Evolutionary conservation across 2,888 invertebrate species (phyloP), one percentile per base, ranked within the genome.

Genomic region (Drosophila testacea): DNA sequence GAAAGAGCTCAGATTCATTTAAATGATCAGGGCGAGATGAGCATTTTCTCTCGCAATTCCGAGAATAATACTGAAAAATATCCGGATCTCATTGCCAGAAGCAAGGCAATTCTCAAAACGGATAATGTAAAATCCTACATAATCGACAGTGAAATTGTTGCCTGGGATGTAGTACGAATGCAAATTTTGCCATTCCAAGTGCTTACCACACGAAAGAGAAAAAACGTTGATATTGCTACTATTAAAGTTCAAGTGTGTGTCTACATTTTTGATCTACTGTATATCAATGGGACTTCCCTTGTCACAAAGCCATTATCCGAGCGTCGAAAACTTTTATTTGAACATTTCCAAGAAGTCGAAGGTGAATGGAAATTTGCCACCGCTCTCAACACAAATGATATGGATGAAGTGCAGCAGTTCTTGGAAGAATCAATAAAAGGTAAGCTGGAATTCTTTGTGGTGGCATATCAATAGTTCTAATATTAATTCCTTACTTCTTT

Each of bases 121-220:
- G 16, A 41, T 0, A 80, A 89, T 0, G 96, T 98, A 0, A 93
- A 93, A 48, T 97, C 96, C 36, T 99, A 97, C 91, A 97, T 99
- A 84, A 93, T 99, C 66, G 99, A 99, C 93, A 96, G 98, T 74
- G 99, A 99, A 93, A 98, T 98, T 4, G 99, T 99, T 1, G 99
- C 99, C 0, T 99, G 98, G 96, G 99, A 99, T 93, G 93, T 93
- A 2, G 96, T 95, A 79, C 96, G 95, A 41, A 95, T 97, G 89
- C 96, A 96, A 91, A 99, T 99, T 85, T 93, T 98, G 76, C 99
- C 99, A 2, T 99, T 99, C 94, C 99, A 99, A 93, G 94, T 98
- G 9, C 94, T 99, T 11, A 97, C 97, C 76, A 99, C 99, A 0
- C 94, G 99, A 66, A 99, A 99, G 92, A 95, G 98, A 88, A 99